Evolutionary conservation across 2,797 vertebrate genomes (phyloP), one percentile per base, ranked within the genome.

Genomic region (Hapalemur alaotrensis): DNA sequence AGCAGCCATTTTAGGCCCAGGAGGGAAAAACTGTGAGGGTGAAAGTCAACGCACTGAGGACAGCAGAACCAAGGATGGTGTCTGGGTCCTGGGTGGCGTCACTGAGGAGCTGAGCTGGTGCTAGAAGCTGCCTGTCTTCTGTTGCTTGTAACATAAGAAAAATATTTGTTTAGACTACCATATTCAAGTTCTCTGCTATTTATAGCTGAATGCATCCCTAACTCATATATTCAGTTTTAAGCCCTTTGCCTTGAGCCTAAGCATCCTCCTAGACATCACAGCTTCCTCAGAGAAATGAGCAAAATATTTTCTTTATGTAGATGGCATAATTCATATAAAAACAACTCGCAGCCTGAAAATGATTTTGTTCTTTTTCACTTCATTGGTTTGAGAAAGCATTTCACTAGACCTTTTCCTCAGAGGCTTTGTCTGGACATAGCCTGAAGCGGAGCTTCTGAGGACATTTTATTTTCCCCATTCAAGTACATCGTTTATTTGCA

Each of bases 311-410:
- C 50, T 89, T 70, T 83, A 73, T 79, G 35, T 79, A 83, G 57
- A 73, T 86, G 52, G 25, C 38, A 96, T 92, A 89, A 76, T 95
- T 95, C 30, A 65, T 88, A 96, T 90, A 93, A 52, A 57, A 91
- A 23, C 20, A 93, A 97, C 28, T 32, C 57, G 87, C 70, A 22
- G 54, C 32, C 52, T 63, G 86, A 94, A 93, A 89, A 63, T 78
- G 20, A 93, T 86, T 94, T 93, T 89, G n/a, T 65, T 96, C 48
- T 89, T 93, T 96, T 96, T 88, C 78, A 91, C 65, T 79, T 96
- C 88, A 69, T 22, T 87, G 87, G 75, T 52, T 93, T 78, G 32
- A 78, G 57, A 96, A 95, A 83, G 92, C 35, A 95, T 91, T 73
- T 35, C 12, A 15, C 15, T 59, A 75, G 67, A 43, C 63, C 30